Conservation (phyloP, 2,888 invertebrate genomes). For the Oasisia sp. region DNA sequence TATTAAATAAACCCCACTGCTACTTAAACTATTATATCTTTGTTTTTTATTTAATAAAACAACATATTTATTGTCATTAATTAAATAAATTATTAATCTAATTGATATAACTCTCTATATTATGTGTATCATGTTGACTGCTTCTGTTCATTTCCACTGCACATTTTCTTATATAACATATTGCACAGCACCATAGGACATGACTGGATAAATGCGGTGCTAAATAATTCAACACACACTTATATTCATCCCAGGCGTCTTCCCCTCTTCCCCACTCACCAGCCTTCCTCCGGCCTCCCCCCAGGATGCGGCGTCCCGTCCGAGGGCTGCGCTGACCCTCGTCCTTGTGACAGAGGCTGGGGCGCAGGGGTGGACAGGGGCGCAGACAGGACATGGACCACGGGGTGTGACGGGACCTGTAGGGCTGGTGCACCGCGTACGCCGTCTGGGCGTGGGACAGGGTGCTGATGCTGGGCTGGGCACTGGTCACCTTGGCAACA, state of each 20-base stretch:
- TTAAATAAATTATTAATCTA: too few relatives aligned
- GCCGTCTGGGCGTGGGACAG: conserved; percentile 57
- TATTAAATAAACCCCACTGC: too few relatives aligned
- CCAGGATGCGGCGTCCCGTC: conserved; percentile 34
- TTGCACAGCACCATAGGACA: too few relatives aligned
- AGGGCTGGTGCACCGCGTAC: conserved; percentile 51
- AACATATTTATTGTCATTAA: too few relatives aligned
- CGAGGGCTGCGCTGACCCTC: conserved; percentile 58
- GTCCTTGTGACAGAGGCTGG: conserved; percentile 70
- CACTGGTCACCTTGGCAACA: conserved; percentile 52
- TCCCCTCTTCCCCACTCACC: conserved; percentile 29
- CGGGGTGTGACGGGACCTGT: conserved; percentile 45
- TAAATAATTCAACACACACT: too few relatives aligned
- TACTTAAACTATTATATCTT: too few relatives aligned
- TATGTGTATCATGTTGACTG: too few relatives aligned
- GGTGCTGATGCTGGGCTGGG: conserved; percentile 57
- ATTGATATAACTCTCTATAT: too few relatives aligned
- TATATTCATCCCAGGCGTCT: background rate
- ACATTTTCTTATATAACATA: too few relatives aligned
- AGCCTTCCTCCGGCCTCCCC: conserved; percentile 38
- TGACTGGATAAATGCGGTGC: too few relatives aligned
- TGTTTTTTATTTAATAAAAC: too few relatives aligned
- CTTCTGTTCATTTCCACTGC: too few relatives aligned
- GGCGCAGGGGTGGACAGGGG: conserved; percentile 87
- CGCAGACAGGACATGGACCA: conserved; percentile 81